Evolutionary conservation across 2,797 vertebrate genomes (phyloP), one percentile per base, ranked within the genome.

Genomic region (Pangasius macronema): DNA sequence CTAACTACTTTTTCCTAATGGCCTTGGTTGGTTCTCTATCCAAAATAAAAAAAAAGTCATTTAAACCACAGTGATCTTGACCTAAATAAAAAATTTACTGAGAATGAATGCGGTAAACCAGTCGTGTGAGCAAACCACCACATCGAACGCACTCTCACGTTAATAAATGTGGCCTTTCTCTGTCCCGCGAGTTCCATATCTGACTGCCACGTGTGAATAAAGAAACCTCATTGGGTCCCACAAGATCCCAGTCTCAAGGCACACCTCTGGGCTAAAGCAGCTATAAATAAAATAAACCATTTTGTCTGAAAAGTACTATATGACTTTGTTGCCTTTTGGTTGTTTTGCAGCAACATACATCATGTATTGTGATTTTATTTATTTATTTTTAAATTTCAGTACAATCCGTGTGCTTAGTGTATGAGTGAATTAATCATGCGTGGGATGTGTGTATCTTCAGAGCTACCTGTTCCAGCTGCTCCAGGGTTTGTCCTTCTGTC

Each of bases 381-480:
- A 8, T 46, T 68, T 5, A 16, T 83, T 33, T 68, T 20, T 9
- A 20, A 53, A 18, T 24, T 33, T 16, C 57, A 30, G n/a, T 67
- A 27, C 16, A 24, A 42, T 5, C 30, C 72, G 68, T 24, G 79
- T 30, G 3, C n/a, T 76, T 0, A 8, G 1, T 1, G 82, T 16
- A 59, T 33, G 2, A 73, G 0, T 10, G 1, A 83, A 0, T 51
- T 13, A 27, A 24, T 80, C 3, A 33, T 55, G 9, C 3, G 5
- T 87, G 1, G 83, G 22, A 1, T 80, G 20, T 57, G 3, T 86
- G 27, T 89, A 10, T 86, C 24, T 92, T 30, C 90, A 99, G 98
- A 99, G 97, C 89, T 99, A 99, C 92, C 95, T 99, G 82, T 99
- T 97, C 95, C 98, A 99, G 96, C 94, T 99, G 92, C 96, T 99